Evolutionary conservation across 2,888 invertebrate genomes (phyloP).

Genomic region (Lacanobia wlatinum): DNA sequence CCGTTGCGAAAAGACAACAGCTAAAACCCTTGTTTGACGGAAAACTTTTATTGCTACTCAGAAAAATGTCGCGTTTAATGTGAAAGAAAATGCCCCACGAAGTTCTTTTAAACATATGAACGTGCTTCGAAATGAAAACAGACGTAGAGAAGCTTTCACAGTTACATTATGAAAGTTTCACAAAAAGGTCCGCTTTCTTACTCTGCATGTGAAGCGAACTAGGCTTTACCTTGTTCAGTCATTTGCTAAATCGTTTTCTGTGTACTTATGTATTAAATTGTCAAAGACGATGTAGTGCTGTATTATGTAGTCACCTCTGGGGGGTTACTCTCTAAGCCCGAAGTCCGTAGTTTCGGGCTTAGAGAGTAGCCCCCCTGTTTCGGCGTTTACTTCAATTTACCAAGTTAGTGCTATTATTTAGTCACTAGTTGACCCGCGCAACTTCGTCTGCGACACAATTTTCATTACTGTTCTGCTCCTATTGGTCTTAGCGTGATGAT

Average conservation of each 20-base stretch:
- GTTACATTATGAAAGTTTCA: slow-evolving; percentile 62
- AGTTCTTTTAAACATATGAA: slow-evolving; percentile 67
- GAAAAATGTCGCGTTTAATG: slow-evolving; percentile 41
- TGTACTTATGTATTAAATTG: slow-evolving; percentile 7
- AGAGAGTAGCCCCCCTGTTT: no score
- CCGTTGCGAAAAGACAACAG: slow-evolving; percentile 17
- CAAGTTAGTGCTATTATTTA: no score
- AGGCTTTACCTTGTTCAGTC: slow-evolving; percentile 24
- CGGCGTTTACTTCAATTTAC: no score
- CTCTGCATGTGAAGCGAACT: slow-evolving; percentile 24
- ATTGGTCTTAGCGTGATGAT: no score
- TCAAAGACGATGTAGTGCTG: not conserved
- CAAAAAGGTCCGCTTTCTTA: slow-evolving; percentile 50
- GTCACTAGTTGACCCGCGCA: no score
- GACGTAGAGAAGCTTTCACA: slow-evolving; percentile 57
- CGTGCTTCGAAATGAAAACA: slow-evolving; percentile 72
- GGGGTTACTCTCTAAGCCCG: no score
- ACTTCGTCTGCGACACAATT: no score
- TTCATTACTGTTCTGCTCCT: no score
- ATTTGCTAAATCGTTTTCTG: slow-evolving; percentile 28
- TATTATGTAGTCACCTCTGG: no score
- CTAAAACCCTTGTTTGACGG: slow-evolving; percentile 41
- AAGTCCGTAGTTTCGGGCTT: no score
- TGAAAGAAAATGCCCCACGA: slow-evolving; percentile 43
- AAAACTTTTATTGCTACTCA: slow-evolving; percentile 44